Conservation (phyloP, 2,113 vertebrate species). For the Struthidea cinerea region DNA sequence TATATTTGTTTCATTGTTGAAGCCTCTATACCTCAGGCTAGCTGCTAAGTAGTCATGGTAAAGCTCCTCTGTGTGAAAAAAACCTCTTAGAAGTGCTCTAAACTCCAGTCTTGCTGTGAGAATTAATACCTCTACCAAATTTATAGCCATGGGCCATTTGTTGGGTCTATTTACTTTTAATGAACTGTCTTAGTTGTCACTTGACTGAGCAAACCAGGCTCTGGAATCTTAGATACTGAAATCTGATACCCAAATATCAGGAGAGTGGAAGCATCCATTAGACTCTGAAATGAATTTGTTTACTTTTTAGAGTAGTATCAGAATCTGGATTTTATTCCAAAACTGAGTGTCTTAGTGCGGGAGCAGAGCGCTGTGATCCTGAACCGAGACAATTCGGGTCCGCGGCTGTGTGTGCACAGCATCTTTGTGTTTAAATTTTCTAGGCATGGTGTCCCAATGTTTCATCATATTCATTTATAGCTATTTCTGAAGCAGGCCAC, state of each 20-base stretch:
- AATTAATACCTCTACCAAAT: background rate
- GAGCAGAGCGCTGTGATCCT: background rate
- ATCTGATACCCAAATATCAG: background rate
- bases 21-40: background rate
- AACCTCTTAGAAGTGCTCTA: background rate
- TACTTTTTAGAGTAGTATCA: background rate
- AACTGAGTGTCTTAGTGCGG: background rate
- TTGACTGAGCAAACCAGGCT: background rate
- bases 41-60: background rate
- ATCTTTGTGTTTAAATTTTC: background rate
- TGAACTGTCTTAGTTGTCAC: background rate
- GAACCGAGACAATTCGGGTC: rapidly evolving
- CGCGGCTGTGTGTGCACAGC: rapidly evolving
- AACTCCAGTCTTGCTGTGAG: background rate
- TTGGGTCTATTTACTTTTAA: background rate
- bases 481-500: background rate
- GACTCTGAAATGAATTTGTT: background rate
- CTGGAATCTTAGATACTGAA: background rate
- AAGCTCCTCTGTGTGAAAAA: background rate
- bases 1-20: background rate
- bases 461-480: background rate
- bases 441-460: rapidly evolving
- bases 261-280: background rate
- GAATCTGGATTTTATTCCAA: background rate
- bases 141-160: background rate